Conservation (phyloP, 1,140 invertebrate species). For the Lepidurus couesii region DNA sequence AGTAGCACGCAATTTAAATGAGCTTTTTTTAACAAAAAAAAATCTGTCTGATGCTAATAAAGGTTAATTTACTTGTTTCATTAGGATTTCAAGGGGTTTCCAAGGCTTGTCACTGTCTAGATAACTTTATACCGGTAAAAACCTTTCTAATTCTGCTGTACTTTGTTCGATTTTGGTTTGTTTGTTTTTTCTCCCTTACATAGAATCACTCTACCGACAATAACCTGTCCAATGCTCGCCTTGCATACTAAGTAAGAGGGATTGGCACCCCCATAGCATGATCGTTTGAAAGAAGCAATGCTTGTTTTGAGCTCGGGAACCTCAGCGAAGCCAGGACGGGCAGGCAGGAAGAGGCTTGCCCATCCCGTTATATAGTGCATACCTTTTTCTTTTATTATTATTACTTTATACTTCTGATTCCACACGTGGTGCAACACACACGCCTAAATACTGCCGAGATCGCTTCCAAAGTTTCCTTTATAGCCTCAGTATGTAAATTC, state of each 20-base stretch:
- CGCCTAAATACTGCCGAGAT: background rate
- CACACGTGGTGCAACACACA: too few species aligned
- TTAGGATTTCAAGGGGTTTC: background rate
- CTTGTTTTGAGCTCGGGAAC: background rate
- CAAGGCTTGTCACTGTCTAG: background rate
- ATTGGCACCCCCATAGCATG: background rate
- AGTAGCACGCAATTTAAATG: too few species aligned
- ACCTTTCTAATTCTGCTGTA: background rate
- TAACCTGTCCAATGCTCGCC: background rate
- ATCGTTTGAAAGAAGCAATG: background rate
- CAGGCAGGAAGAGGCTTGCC: background rate
- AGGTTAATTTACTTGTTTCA: too few species aligned
- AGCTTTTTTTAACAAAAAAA: too few species aligned
- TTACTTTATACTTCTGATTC: too few species aligned
- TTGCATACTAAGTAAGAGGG: slow-evolving; percentile 2
- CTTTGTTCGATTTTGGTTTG: background rate
- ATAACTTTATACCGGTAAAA: background rate
- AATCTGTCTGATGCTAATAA: too few species aligned
- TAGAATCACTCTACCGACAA: background rate
- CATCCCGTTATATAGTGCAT: background rate
- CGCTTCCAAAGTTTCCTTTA: background rate
- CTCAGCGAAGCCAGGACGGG: background rate
- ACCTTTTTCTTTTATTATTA: too few species aligned
- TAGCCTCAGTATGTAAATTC: background rate
- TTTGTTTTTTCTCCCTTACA: background rate